These are phyloP conservation scores for Sebastes diaconus DNA, from an alignment of 2,797 vertebrate genomes.

Conservation along the genomic window DNA sequence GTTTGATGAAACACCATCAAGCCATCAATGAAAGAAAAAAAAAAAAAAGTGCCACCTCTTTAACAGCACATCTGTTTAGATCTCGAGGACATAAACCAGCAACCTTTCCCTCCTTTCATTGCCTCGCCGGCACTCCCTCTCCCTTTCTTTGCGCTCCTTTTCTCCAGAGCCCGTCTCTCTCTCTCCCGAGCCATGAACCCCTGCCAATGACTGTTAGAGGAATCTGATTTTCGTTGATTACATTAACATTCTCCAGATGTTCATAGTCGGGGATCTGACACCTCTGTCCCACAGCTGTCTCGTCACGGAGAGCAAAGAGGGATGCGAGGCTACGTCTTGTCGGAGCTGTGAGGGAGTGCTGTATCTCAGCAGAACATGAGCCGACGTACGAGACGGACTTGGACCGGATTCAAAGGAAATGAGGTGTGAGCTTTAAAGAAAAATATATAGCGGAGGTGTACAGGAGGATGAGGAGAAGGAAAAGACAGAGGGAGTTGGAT, in stretches of 20 bases:
- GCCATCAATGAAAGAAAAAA: conserved; percentile 4
- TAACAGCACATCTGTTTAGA: conserved; percentile 30
- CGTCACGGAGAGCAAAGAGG: conserved; percentile 28
- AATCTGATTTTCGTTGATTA: conserved; percentile 72
- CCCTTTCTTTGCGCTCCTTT: conserved; percentile 28
- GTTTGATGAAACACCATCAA: conserved; percentile 3
- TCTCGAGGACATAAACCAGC: conserved; percentile 38
- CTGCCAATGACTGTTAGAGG: conserved; percentile 57
- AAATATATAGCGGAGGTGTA: conserved; percentile 42
- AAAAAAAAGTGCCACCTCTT: conserved; percentile 14
- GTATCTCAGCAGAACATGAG: conserved; percentile 16
- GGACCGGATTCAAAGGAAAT: conserved; percentile 55
- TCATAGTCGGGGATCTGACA: conserved; percentile 65
- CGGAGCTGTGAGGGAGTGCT: conserved; percentile 28
- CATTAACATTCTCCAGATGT: conserved; percentile 79
- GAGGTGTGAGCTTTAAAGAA: conserved; percentile 53
- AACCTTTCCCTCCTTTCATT: conserved; percentile 12
- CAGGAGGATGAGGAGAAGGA: background rate
- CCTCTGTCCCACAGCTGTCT: conserved; percentile 57
- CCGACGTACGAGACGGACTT: conserved; percentile 25
- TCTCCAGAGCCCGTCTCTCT: conserved; percentile 33
- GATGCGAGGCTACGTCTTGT: conserved; percentile 7
- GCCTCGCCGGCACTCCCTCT: conserved; percentile 3
- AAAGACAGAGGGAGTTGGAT: conserved; percentile 22
- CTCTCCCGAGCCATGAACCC: conserved; percentile 48